These are phyloP conservation scores for Drosophila truncata DNA, from an alignment of 1,140 invertebrate species.

Conservation along the genomic window DNA sequence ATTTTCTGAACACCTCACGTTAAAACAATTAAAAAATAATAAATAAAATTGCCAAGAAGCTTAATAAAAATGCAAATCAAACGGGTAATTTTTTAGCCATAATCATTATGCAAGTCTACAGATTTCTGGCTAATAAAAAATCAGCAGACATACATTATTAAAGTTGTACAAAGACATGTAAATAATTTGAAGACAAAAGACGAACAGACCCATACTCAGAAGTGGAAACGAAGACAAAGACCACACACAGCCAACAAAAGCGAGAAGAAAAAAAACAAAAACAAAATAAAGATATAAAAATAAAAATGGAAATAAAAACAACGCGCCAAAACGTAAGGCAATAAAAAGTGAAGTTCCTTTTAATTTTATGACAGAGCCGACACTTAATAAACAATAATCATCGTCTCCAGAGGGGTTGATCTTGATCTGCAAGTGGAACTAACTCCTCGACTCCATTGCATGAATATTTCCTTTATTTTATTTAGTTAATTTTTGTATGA, in stretches of 20 bases:
- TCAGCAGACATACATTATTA: background rate
- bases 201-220: constrained; percentile 11
- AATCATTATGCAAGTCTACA: constrained; percentile 12
- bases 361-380: constrained; percentile 72
- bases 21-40: constrained; percentile 30
- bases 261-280: constrained; percentile 25
- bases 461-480: background rate
- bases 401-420: constrained; percentile 30
- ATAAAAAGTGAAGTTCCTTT: constrained; percentile 75
- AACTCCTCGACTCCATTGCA: constrained; percentile 42
- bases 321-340: constrained; percentile 63
- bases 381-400: constrained; percentile 83
- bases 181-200: constrained; percentile 39
- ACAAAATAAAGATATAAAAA: constrained; percentile 19
- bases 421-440: constrained; percentile 31
- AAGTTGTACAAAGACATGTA: constrained; percentile 24
- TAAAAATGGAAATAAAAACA: constrained; percentile 37
- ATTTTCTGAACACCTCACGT: background rate
- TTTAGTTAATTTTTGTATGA: constrained; percentile 9
- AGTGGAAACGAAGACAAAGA: constrained; percentile 23
- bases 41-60: constrained; percentile 4
- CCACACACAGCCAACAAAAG: constrained; percentile 41
- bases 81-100: constrained; percentile 7
- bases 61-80: constrained; percentile 23
- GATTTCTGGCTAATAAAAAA: constrained; percentile 25